Evolutionary conservation across 2,888 invertebrate genomes (phyloP), one percentile per base, ranked within the genome.

Genomic region (Agrotis segetum): DNA sequence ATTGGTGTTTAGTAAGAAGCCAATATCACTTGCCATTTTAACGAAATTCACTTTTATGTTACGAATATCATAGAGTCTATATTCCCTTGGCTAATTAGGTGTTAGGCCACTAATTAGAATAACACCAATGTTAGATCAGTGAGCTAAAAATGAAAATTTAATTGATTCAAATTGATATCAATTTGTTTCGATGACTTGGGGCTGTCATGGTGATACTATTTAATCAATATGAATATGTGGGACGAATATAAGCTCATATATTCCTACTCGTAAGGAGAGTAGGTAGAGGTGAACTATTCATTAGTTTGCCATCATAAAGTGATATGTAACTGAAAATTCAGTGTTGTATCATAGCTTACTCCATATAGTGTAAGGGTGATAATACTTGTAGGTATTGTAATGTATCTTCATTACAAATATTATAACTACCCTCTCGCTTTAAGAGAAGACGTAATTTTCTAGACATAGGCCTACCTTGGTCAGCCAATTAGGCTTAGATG

Each of bases 1-100:
- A 44, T 72, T 77, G 67, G 77, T 69, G 75, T 81, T 67, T 68
- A 65, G 67, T 69, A 67, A 55, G 60, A 83, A 86, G 87, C 88
- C 88, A 87, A 81, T 81, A 80, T 82, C 84, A 87, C 88, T 88
- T 88, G 88, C 88, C 88, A 88, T 87, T 87, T 83, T 74, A 71
- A 83, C 52, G 59, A 81, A 84, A 79, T 76, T 81, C 74, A 83
- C 70, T 63, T 76, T 84, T 79, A 64, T 79, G 76, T 79, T 82
- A 64, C 53, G 56, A 75, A 74, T 71, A 72, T 77, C 74, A 76
- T 84, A 84, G 81, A 70, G 74, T 79, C 71, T 85, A 84, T 84
- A 85, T 84, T 84, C 84, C 82, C 77, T 83, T 72, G 82, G 67
- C 79, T 84, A 77, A 71, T 82, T 85, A 84, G 74, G 74, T 84